Evolutionary conservation across 2,797 vertebrate species (phyloP).

Genomic region (Synanceia verrucosa): DNA sequence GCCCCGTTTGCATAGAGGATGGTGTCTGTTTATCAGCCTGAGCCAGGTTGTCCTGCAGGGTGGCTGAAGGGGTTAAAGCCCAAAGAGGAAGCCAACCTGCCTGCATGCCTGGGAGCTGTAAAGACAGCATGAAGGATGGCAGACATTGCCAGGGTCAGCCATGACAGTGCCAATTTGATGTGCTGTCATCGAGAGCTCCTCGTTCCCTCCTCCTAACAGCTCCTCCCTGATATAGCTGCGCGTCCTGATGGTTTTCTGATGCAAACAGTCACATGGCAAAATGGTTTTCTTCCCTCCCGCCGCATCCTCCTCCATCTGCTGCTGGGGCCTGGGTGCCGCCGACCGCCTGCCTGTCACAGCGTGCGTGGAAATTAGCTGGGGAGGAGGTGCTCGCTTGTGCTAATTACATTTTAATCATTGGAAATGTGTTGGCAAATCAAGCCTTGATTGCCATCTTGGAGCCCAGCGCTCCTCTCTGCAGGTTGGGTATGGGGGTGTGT

Average conservation of each 20-base stretch:
- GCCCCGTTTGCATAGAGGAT: conserved; percentile 44
- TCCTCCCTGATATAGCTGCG: conserved; percentile 84
- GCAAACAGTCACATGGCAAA: conserved; percentile 97
- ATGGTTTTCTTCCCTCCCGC: conserved; percentile 84
- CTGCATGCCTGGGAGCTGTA: conserved; percentile 74
- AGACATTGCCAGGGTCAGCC: conserved; percentile 92
- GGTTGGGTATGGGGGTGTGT: conserved; percentile 80
- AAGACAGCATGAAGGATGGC: conserved; percentile 93
- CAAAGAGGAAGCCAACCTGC: conserved; percentile 70
- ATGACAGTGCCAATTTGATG: conserved; percentile 93
- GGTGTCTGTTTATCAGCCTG: conserved; percentile 67
- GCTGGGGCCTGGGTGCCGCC: conserved; percentile 94
- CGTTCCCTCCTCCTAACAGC: conserved; percentile 64
- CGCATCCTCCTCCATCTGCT: conserved; percentile 96
- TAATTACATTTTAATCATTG: conserved; percentile 99
- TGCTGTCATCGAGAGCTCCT: conserved; percentile 89
- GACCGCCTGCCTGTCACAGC: conserved; percentile 99
- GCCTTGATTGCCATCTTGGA: conserved; percentile 99
- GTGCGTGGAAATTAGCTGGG: conserved; percentile 99
- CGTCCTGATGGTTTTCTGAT: conserved; percentile 98
- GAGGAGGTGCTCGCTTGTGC: conserved; percentile 99
- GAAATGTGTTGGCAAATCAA: conserved; percentile 99
- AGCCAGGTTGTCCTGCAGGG: conserved; percentile 63
- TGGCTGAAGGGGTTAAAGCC: conserved; percentile 82
- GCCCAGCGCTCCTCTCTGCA: conserved; percentile 90